Evolutionary conservation across 2,113 vertebrate genomes (phyloP).

Genomic region (Hippocampus zosterae): DNA sequence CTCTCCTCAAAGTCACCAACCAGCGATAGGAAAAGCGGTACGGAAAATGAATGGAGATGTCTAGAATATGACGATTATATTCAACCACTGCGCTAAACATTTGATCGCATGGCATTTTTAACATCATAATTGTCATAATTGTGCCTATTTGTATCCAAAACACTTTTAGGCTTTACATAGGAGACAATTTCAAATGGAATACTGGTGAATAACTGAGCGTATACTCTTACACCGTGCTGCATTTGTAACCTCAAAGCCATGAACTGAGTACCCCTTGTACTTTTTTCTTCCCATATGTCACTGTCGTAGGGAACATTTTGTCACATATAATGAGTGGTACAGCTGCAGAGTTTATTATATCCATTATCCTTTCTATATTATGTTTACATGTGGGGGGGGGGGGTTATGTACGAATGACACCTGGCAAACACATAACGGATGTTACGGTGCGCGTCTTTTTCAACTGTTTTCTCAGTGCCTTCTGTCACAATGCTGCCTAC

Average conservation of each 20-base stretch:
- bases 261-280: not conserved
- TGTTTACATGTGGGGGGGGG: conserved; percentile 6
- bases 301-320: not conserved
- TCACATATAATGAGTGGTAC: not conserved
- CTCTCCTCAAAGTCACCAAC: no score
- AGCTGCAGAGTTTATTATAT: conserved; percentile 28
- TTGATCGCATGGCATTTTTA: no score
- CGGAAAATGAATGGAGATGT: no score
- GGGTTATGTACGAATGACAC: not conserved
- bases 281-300: conserved; percentile 17
- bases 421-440: not conserved
- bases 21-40: no score
- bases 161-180: no score
- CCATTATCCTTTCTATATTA: conserved; percentile 29
- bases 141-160: no score
- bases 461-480: conserved; percentile 19
- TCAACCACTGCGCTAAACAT: no score
- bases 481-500: conserved; percentile 39
- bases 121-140: no score
- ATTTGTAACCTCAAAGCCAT: not conserved
- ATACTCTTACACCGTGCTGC: not conserved
- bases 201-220: not conserved
- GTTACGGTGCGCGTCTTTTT: conserved; percentile 12
- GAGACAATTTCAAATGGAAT: no score
- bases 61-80: no score